Evolutionary conservation across 2,113 vertebrate species (phyloP).

Genomic region (Varanus komodoensis): DNA sequence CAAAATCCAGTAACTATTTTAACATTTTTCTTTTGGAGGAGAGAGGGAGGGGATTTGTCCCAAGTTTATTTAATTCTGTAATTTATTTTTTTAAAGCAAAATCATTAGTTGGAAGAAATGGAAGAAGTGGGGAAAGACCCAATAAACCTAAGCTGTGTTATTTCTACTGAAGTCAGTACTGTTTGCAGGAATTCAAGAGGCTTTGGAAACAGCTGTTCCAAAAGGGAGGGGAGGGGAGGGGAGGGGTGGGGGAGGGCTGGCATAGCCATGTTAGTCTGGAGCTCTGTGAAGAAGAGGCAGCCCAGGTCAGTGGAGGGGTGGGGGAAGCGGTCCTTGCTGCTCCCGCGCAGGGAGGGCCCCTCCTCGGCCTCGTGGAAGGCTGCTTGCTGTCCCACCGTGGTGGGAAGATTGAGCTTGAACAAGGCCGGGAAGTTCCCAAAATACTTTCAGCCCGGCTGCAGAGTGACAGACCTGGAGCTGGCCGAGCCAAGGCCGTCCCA

Average conservation of each 20-base stretch:
- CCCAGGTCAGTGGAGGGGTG: no score
- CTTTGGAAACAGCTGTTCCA: background rate
- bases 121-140: conserved; percentile 47
- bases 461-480: background rate
- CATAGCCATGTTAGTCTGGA: background rate
- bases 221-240: background rate
- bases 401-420: background rate
- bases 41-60: conserved; percentile 50
- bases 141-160: conserved; percentile 79
- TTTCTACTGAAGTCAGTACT: conserved; percentile 56
- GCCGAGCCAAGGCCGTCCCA: background rate
- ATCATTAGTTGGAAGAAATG: conserved; percentile 74
- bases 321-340: no score
- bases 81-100: conserved; percentile 77
- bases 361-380: background rate
- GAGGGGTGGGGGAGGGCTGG: background rate
- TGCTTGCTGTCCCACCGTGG: background rate
- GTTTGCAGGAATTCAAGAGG: conserved; percentile 39
- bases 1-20: conserved; percentile 57
- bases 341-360: no score
- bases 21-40: conserved; percentile 34
- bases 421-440: background rate
- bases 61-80: conserved; percentile 84
- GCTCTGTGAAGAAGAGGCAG: background rate
- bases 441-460: conserved; percentile 13